Conservation (phyloP, 2,797 vertebrate species). For the Acanthornis magna region DNA sequence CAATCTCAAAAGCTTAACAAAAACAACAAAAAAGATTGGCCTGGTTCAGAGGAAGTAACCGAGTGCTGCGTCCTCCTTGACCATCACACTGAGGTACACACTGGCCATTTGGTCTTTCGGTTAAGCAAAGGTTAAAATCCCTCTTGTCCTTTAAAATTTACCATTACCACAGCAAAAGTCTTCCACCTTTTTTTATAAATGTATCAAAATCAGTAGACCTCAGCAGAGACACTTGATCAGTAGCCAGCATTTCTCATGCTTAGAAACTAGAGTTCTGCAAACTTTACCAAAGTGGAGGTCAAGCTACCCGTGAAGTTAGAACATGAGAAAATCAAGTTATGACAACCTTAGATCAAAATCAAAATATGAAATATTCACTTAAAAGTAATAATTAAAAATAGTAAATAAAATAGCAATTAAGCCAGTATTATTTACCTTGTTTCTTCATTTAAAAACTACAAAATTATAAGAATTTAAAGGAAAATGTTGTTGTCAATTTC, state of each 20-base stretch:
- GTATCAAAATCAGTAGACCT: not conserved
- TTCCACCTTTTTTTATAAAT: not conserved
- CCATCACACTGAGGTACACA: not conserved
- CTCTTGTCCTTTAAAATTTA: not conserved
- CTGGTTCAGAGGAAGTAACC: not conserved
- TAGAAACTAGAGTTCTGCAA: not conserved
- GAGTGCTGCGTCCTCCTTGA: not conserved
- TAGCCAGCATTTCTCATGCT: not conserved
- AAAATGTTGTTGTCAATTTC: not conserved
- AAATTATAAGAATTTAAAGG: not conserved
- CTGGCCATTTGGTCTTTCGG: not conserved
- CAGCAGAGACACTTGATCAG: not conserved
- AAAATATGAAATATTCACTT: not conserved
- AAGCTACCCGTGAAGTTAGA: not conserved
- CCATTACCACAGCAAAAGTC: not conserved
- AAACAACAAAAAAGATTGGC: not conserved
- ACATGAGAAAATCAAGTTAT: fast-evolving
- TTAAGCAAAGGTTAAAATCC: not conserved
- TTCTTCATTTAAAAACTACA: not conserved
- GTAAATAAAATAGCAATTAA: not conserved
- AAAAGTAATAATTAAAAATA: not conserved
- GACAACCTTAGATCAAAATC: not conserved
- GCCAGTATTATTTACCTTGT: not conserved
- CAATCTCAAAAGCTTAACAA: not conserved
- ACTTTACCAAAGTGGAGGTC: not conserved